Conservation (phyloP, 2,113 vertebrate genomes). For the Bubalus kerabau region DNA sequence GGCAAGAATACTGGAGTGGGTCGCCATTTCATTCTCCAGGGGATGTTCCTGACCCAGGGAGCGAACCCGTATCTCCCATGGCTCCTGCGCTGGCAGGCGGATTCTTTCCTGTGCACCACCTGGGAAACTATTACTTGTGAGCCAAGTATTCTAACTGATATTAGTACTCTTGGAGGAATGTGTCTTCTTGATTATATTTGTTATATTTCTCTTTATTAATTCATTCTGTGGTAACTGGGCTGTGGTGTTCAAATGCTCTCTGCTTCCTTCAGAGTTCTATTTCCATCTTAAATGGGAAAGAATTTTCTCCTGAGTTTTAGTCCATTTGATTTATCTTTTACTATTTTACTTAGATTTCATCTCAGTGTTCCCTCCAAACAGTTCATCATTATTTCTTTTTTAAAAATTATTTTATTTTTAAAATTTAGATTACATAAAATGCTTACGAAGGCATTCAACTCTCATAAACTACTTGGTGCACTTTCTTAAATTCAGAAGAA, state of each 20-base stretch:
- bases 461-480: neutral
- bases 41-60: neutral
- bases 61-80: neutral
- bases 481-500: neutral
- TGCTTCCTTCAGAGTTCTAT: neutral
- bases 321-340: neutral
- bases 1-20: neutral
- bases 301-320: neutral
- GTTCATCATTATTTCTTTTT: neutral
- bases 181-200: neutral
- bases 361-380: neutral
- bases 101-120: neutral
- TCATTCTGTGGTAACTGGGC: neutral
- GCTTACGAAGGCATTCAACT: neutral
- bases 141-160: neutral
- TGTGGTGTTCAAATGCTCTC: neutral
- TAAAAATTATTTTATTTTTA: neutral
- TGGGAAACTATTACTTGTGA: neutral
- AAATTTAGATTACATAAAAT: neutral
- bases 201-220: neutral
- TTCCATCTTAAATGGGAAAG: neutral
- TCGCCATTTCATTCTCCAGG: neutral
- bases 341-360: neutral
- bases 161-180: neutral
- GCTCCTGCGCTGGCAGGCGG: neutral